phyloP scores from a whole-genome alignment of 2,888 invertebrate species.

The Noctua janthina region DNA sequence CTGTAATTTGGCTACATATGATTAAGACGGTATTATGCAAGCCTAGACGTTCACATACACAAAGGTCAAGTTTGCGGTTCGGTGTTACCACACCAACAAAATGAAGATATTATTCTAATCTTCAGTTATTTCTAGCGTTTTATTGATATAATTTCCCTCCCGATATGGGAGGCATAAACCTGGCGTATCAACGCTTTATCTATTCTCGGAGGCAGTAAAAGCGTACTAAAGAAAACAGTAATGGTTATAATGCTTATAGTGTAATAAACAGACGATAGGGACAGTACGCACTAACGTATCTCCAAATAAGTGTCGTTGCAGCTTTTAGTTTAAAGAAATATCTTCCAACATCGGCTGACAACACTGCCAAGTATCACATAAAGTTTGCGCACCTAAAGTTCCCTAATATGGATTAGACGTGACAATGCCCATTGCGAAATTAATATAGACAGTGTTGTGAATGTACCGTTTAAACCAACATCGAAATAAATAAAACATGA shows the following conservation, averaged over 20 bases:
- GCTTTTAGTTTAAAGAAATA: constrained; percentile 48
- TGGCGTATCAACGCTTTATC: constrained; percentile 51
- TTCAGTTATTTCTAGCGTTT: constrained; percentile 49
- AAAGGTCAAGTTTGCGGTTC: constrained; percentile 60
- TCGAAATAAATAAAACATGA: constrained; percentile 47
- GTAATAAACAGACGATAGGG: constrained; percentile 54
- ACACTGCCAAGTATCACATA: constrained; percentile 13
- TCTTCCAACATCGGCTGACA: constrained; percentile 20
- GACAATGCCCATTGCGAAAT: constrained; percentile 56
- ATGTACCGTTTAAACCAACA: constrained; percentile 22
- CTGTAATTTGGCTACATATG: constrained; percentile 57
- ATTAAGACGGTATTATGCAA: constrained; percentile 63
- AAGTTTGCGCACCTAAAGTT: constrained; percentile 27
- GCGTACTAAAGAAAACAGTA: constrained; percentile 56
- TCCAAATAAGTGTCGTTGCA: constrained; percentile 46
- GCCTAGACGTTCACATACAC: constrained; percentile 36
- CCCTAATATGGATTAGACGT: constrained; percentile 38
- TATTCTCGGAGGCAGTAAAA: constrained; percentile 54
- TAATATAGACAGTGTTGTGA: constrained; percentile 40
- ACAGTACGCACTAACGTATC: constrained; percentile 38
- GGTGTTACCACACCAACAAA: constrained; percentile 34
- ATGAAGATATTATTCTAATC: constrained; percentile 56
- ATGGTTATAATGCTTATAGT: constrained; percentile 58
- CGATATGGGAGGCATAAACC: constrained; percentile 55
- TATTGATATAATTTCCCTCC: constrained; percentile 52